Percentiles rank a stretch among this genome's conserved stretches.
Conservation (phyloP, 1,140 invertebrate species). For the Drosophila hydei region DNA sequence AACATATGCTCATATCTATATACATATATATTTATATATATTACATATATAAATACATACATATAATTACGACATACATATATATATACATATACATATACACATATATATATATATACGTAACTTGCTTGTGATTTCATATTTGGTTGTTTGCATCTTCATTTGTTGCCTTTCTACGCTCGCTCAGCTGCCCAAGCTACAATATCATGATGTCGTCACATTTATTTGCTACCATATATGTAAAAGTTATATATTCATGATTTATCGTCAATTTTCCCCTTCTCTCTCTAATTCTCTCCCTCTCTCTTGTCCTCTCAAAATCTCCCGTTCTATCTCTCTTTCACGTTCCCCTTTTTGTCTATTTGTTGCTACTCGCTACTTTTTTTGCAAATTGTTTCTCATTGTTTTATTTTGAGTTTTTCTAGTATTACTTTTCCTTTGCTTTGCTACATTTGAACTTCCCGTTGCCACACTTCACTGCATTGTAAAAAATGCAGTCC, state of each 20-base stretch:
- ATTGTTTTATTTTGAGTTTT: neutral
- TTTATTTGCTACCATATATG: conserved; percentile 2
- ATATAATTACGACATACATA: neutral
- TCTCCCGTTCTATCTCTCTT: conserved; percentile 14
- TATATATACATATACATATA: neutral
- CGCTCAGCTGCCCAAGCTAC: conserved; percentile 8
- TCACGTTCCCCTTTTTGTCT: neutral
- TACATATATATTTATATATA: no score
- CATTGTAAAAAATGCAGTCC: neutral
- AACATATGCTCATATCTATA: neutral
- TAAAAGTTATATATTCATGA: conserved; percentile 1
- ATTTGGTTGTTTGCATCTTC: conserved; percentile 59
- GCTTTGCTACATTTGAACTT: conserved; percentile 48
- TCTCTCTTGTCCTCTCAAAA: conserved; percentile 15
- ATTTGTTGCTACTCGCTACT: conserved; percentile 3
- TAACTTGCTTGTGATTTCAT: conserved; percentile 51
- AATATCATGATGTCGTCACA: conserved; percentile 2
- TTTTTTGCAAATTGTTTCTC: conserved; percentile 1
- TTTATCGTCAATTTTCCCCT: conserved; percentile 6
- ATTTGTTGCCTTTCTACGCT: conserved; percentile 42
- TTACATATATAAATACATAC: no score
- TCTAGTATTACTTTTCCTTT: conserved; percentile 8
- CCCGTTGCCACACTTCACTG: conserved; percentile 9
- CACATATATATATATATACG: neutral
- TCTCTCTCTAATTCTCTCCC: conserved; percentile 7